Evolutionary conservation across 2,113 vertebrate species (phyloP).

Genomic region (Dissostichus mawsoni): DNA sequence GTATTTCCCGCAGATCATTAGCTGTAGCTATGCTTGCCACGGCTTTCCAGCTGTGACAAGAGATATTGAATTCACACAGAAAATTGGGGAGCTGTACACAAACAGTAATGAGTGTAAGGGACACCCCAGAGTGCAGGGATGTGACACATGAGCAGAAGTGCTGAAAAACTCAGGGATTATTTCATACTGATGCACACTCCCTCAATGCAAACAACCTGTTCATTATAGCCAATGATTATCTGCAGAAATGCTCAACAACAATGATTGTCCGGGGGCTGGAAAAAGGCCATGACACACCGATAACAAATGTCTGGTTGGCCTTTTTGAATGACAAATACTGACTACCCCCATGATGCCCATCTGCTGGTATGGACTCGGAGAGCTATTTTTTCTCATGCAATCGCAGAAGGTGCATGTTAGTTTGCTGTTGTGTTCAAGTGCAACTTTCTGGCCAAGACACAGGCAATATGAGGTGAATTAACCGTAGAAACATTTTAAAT

Average conservation of each 20-base stretch:
- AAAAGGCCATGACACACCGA: no score
- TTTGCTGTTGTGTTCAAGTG: no score
- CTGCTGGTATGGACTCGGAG: no score
- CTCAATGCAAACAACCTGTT: conserved; percentile 50
- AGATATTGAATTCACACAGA: conserved; percentile 45
- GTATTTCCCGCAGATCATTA: conserved; percentile 53
- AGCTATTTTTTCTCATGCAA: no score
- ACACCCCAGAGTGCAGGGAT: conserved; percentile 43
- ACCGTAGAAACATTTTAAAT: no score
- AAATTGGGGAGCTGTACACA: conserved; percentile 53
- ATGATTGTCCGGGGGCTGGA: neutral
- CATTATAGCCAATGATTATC: neutral
- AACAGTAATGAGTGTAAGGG: conserved; percentile 62
- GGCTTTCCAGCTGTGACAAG: conserved; percentile 56
- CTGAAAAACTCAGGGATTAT: conserved; percentile 7
- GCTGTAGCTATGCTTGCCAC: conserved; percentile 35
- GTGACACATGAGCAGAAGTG: conserved; percentile 29
- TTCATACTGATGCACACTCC: conserved; percentile 3
- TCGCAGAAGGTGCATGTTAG: no score
- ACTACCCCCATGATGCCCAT: no score
- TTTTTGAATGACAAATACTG: no score
- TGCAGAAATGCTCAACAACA: neutral
- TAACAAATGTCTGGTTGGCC: no score
- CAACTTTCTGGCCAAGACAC: no score
- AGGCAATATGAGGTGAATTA: no score